Evolutionary conservation across 2,888 invertebrate genomes (phyloP), one percentile per base, ranked within the genome.

Genomic region (Drosophila histrio): DNA sequence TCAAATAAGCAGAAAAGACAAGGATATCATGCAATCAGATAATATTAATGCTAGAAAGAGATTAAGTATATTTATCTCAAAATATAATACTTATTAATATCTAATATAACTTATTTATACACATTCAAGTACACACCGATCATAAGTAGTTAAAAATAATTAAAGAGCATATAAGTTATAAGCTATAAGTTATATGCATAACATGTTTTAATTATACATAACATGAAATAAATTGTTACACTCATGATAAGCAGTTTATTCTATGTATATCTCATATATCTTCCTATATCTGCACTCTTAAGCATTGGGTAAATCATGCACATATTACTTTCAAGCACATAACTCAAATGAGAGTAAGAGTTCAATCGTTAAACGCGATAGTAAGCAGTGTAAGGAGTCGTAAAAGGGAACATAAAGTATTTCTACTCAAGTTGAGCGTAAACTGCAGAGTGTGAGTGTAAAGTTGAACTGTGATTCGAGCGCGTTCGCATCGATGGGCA

Each of bases 311-410:
- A 52, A 39, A 15, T 28, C 30, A 21, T 22, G 11, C 2, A 13
- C 2, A 11, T 30, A 46, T 28, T 61, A 46, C 19, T 8, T 21
- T 26, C 24, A 36, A 26, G 47, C 39, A 36, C 61, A 61, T 49
- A 49, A 61, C 47, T 65, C 61, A 49, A n/a, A 19, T 15, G 21
- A 32, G 30, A 62, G 49, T 56, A 32, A 56, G 36, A 46, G 36
- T 58, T 13, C 46, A 58, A 47, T 76, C 74, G 71, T 77, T 68
- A 75, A 76, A 53, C 34, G 59, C 32, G 64, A 64, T 69, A 65
- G 71, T 64, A 59, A 72, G 47, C 74, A 13, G 34, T 47, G 57
- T 56, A 70, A 52, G 65, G 57, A 57, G 57, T 44, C 74, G 47
- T 77, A 67, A 71, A 63, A 58, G 36, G 46, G 52, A 62, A 46